Evolutionary conservation across 1,140 invertebrate genomes (phyloP).

Genomic region (Heliothis subflexa): DNA sequence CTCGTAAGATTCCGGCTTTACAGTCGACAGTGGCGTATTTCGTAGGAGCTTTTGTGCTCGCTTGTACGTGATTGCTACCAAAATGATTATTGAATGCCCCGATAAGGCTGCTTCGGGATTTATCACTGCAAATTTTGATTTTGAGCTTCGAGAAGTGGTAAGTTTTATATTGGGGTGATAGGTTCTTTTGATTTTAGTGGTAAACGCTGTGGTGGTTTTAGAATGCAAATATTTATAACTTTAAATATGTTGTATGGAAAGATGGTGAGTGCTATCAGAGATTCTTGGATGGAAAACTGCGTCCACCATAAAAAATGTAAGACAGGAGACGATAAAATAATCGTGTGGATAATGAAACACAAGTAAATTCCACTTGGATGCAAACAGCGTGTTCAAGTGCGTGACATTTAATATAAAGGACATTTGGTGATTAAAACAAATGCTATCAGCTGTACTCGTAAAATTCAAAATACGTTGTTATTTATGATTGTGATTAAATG

Average conservation of each 20-base stretch:
- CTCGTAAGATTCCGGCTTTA: constrained; percentile 70
- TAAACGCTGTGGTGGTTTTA: background rate
- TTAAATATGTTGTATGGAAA: too few species aligned
- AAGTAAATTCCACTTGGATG: too few species aligned
- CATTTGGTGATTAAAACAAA: too few species aligned
- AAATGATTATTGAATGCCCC: constrained; percentile 53
- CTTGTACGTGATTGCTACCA: constrained; percentile 55
- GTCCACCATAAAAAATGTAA: too few species aligned
- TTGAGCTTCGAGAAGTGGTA: constrained; percentile 18
- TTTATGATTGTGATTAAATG: constrained; percentile 16
- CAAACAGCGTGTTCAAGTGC: too few species aligned
- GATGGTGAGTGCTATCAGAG: too few species aligned
- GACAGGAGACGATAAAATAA: too few species aligned
- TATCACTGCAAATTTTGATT: constrained; percentile 39
- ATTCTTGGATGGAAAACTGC: too few species aligned
- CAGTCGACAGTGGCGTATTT: constrained; percentile 56
- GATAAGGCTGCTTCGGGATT: constrained; percentile 47
- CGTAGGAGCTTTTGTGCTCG: constrained; percentile 58
- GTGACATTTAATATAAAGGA: too few species aligned
- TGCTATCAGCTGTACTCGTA: too few species aligned
- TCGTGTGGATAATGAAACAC: too few species aligned
- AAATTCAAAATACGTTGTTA: background rate
- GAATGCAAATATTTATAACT: too few species aligned
- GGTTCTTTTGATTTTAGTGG: constrained; percentile 3
- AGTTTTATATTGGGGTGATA: constrained; percentile 16